Base-by-base conservation (phyloP, 1,140 invertebrate genomes). In the Agraylea sexmaculata region DNA sequence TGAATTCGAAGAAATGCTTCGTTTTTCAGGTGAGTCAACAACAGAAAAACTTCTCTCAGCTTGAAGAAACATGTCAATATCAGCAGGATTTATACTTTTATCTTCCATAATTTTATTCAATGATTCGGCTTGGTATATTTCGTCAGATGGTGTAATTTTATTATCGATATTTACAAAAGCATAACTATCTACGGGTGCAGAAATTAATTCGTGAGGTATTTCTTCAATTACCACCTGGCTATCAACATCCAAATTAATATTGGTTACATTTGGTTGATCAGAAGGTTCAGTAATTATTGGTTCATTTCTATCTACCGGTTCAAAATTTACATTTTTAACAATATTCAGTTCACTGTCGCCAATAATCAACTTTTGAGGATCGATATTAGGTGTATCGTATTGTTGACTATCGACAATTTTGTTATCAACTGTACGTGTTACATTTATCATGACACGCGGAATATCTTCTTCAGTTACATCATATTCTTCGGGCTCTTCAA, bases 401-500 rank as follows among this genome's bases (percentile, higher is more conserved):
- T 68, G 63, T 51, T 66, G 60, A 27, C 62, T 57, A 42, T 55
- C 53, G 18, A 70, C 61, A 42, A 68, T 60, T 44, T 67, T 58
- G 13, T 64, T 68, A 47, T 74, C 68, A 25, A 72, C 65, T 19
- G 58, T 73, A 40, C 73, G 69, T 31, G 73, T 64, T 1, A 84
- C 77, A 49, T 77, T 82, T 16, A 84, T 83, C 46, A 77, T 77
- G 16, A 84, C 75, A 47, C 79, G 71, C 30, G 82, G 76, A 18
- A 69, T 61, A 49, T 80, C 71, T 59, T 83, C 77, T 56, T 85
- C 80, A 25, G 72, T 74, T 3, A 84, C 68, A 62, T 87, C 81
- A 19, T 86, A 61, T 59, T 84, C 79, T 53, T 87, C 80, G 15
- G 83, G 80, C 62, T 88, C 80, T 59, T 88, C 80, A 41, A 87